Conservation (phyloP, 1,140 invertebrate genomes). For the Stegodyphus dumicola region DNA sequence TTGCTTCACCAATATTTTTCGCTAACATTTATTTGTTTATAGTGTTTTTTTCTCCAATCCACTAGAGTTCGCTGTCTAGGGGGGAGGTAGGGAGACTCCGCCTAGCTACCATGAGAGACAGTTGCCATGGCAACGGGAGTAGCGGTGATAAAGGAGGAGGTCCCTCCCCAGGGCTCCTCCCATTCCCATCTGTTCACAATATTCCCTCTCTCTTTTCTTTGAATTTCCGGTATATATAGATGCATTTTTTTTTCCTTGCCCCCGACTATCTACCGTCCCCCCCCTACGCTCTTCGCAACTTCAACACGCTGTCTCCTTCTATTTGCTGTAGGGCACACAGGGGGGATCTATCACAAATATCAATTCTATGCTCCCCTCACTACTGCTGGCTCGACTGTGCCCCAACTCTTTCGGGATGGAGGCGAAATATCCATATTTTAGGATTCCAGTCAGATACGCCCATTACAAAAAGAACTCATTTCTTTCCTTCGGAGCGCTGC, state of each 20-base stretch:
- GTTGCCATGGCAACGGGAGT: constrained; percentile 52
- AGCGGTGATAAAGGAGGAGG: constrained; percentile 58
- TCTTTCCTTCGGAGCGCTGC: no score
- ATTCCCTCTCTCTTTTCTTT: constrained; percentile 33
- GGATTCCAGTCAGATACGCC: no score
- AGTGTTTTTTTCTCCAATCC: constrained; percentile 16
- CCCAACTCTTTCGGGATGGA: not conserved
- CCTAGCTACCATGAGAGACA: constrained; percentile 51
- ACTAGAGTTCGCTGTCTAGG: not conserved
- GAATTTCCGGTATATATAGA: constrained; percentile 57
- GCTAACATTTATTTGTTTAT: constrained; percentile 46
- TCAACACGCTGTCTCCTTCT: constrained; percentile 51
- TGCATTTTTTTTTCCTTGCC: constrained; percentile 27
- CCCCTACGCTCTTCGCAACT: constrained; percentile 3
- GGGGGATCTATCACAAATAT: constrained; percentile 51
- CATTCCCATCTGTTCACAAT: constrained; percentile 53
- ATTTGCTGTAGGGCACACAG: constrained; percentile 9
- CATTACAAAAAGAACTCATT: no score
- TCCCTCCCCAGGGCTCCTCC: constrained; percentile 43
- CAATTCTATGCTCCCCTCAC: constrained; percentile 6
- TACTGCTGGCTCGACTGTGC: not conserved
- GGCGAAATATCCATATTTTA: no score
- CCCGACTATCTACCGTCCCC: not conserved
- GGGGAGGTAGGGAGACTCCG: constrained; percentile 10
- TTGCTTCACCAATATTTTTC: constrained; percentile 45